Base-by-base conservation (phyloP, 1,140 invertebrate species). In the Bombus pascuorum region DNA sequence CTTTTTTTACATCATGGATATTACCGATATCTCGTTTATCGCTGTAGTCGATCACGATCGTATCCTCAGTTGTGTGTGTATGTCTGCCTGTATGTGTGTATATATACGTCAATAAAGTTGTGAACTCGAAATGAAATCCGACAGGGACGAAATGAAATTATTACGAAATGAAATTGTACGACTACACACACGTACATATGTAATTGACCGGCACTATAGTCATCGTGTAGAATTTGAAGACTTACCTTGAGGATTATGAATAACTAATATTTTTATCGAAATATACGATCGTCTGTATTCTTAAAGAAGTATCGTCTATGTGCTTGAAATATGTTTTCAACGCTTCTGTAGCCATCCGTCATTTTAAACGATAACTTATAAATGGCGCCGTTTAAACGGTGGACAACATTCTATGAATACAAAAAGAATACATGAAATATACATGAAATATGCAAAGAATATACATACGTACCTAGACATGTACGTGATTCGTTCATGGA, bases 21-120 rank as follows among this genome's bases (percentile, higher is more conserved):
- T 70, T 62, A 81, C 1, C 42, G 37, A 44, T 72, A 53, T 37
- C n/a, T 73, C 65, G 25, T 12, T 39, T 73, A 57, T 62, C 53
- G 78, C 37, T 1, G 25, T 10, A 57, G 18, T 8, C 74, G 15
- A 42, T 81, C 47, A 22, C 13, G 8, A 71, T 44, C 37, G 25
- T 57, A n/a, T n/a, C 25, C 18, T 8, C 15, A 18, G 13, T n/a
- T 62, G 0, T 25, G 10, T 62, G 8, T 62, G 3, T 9, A 3
- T 3, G 9, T 1, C 0, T 1, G 3, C 1, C 0, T 28, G 2
- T 4, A 0, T 59, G 25, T 3, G 1, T 12, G 0, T 28, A 0
- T 57, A 6, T 59, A 6, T 3, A n/a, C n/a, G 42, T 10, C 53
- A 34, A 62, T 44, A 44, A 57, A 81, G 73, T 65, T 81, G 72